Percentiles rank a stretch among this genome's conserved stretches.
Evolutionary conservation across 2,888 invertebrate species (phyloP).

Genomic region (Pandemis cinnamomeana): DNA sequence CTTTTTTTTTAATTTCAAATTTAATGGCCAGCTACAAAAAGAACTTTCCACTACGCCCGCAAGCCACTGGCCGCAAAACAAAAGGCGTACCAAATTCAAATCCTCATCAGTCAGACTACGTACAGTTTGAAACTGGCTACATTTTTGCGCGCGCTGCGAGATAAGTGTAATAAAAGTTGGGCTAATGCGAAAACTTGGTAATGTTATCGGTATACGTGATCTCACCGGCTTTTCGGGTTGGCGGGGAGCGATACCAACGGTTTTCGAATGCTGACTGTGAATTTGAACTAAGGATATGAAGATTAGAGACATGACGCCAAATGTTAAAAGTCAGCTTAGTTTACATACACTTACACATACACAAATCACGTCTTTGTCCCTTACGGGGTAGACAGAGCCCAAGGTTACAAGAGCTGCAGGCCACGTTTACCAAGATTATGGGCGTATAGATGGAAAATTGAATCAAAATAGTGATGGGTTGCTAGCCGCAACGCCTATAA

Average conservation of each 20-base stretch:
- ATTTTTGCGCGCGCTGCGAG: conserved; percentile 71
- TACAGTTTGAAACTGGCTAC: conserved; percentile 48
- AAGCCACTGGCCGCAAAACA: conserved; percentile 28
- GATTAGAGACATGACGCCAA: no score
- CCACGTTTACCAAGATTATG: no score
- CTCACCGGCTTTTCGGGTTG: conserved; percentile 74
- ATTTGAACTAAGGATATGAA: conserved; percentile 1
- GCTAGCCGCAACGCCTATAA: no score
- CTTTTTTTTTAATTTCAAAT: neutral
- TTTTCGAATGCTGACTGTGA: conserved; percentile 57
- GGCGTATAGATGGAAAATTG: no score
- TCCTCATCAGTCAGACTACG: conserved; percentile 45
- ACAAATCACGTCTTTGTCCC: no score
- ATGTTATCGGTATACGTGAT: conserved; percentile 84
- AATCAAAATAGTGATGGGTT: no score
- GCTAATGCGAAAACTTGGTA: conserved; percentile 81
- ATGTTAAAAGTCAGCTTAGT: no score
- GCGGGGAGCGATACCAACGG: conserved; percentile 65
- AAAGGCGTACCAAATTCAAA: conserved; percentile 44
- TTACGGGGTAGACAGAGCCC: no score
- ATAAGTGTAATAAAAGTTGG: conserved; percentile 83
- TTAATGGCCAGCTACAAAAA: neutral
- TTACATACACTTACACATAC: no score
- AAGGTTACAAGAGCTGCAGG: no score
- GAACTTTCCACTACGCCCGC: neutral